Conservation (phyloP, 2,888 invertebrate species). For the Druceiella hillmani region DNA sequence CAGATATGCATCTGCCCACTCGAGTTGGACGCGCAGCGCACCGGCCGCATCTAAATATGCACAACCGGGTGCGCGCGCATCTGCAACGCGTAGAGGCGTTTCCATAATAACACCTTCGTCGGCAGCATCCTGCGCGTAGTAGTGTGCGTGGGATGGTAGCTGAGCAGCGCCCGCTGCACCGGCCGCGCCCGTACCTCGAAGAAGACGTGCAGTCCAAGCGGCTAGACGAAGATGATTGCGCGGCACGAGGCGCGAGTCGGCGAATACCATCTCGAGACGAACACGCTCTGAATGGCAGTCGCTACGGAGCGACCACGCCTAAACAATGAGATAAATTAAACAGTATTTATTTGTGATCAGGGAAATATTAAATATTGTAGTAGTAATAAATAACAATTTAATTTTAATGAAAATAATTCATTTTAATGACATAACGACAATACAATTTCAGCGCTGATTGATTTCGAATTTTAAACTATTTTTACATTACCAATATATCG, state of each 20-base stretch:
- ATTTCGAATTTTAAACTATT: too few species aligned
- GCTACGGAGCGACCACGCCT: slow-evolving; percentile 71
- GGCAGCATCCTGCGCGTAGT: slow-evolving; percentile 72
- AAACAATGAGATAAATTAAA: too few species aligned
- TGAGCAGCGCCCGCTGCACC: slow-evolving; percentile 60
- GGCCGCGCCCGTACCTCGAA: slow-evolving; percentile 42
- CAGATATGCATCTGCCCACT: slow-evolving; percentile 78
- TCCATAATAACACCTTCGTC: slow-evolving; percentile 81
- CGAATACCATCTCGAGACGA: slow-evolving; percentile 67
- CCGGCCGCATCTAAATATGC: slow-evolving; percentile 67
- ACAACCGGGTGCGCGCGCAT: slow-evolving; percentile 62
- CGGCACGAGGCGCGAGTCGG: slow-evolving; percentile 73
- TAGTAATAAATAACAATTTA: too few species aligned
- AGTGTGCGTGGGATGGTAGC: slow-evolving; percentile 69
- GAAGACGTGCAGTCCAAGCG: neutral
- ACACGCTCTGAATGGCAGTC: slow-evolving; percentile 74
- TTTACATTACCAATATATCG: too few species aligned
- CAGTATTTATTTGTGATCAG: too few species aligned
- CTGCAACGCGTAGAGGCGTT: slow-evolving; percentile 68
- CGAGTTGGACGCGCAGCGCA: slow-evolving; percentile 69
- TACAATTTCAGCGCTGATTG: too few species aligned
- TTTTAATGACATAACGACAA: too few species aligned
- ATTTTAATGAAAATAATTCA: too few species aligned
- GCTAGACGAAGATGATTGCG: slow-evolving; percentile 62
- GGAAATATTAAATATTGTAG: too few species aligned